Conservation (phyloP, 2,888 invertebrate species). For the Drosophila flavopinicola region DNA sequence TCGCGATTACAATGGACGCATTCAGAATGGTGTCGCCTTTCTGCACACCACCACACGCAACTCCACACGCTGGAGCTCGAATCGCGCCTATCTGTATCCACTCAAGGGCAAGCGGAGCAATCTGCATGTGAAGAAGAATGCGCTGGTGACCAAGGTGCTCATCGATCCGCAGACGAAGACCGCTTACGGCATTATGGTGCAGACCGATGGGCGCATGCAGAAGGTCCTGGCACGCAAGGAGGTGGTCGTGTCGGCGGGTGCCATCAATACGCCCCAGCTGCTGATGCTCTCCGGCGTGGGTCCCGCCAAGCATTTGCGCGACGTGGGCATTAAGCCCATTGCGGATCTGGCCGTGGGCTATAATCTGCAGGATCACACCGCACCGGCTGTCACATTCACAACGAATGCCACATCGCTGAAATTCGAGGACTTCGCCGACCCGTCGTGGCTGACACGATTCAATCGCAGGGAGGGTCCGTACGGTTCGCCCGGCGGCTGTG, state of each 20-base stretch:
- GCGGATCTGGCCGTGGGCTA: conserved; percentile 87
- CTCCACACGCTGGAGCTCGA: conserved; percentile 87
- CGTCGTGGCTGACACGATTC: conserved; percentile 75
- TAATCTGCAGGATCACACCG: conserved; percentile 88
- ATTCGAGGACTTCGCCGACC: conserved; percentile 82
- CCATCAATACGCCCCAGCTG: conserved; percentile 92
- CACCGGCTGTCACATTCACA: conserved; percentile 88
- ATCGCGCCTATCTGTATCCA: conserved; percentile 87
- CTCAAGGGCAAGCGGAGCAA: conserved; percentile 85
- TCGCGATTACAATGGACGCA: conserved; percentile 88
- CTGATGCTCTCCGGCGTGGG: conserved; percentile 92
- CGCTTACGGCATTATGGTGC: conserved; percentile 86
- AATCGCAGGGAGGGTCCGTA: conserved; percentile 84
- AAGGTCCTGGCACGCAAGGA: conserved; percentile 87
- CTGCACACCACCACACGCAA: conserved; percentile 87
- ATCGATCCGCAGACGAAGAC: conserved; percentile 85
- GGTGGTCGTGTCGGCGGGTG: conserved; percentile 90
- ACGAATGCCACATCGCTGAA: conserved; percentile 84
- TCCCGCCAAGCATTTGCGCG: conserved; percentile 86
- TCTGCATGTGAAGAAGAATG: conserved; percentile 86
- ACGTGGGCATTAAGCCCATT: conserved; percentile 86
- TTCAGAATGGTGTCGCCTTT: conserved; percentile 87
- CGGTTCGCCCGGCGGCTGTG: conserved; percentile 86
- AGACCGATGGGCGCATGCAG: conserved; percentile 81
- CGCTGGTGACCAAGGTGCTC: conserved; percentile 86